Evolutionary conservation across 2,797 vertebrate species (phyloP).

Genomic region (Notoglanidium macrostoma): DNA sequence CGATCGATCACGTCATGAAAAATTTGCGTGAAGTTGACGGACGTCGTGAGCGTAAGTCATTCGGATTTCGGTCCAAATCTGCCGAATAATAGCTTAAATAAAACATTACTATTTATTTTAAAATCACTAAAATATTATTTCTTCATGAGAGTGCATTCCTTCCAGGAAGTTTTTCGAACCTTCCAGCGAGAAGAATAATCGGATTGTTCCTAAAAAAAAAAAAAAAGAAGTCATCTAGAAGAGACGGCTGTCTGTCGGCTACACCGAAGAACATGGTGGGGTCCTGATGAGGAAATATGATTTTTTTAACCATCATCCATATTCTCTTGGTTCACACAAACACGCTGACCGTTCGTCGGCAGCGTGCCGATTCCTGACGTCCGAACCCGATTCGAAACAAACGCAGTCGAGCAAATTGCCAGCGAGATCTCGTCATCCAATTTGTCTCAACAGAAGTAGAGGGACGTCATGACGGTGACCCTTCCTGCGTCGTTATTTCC

Average conservation of each 20-base stretch:
- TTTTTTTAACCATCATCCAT: not conserved
- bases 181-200: not conserved
- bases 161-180: not conserved
- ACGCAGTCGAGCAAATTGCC: conserved; percentile 11
- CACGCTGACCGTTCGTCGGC: not conserved
- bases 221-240: not conserved
- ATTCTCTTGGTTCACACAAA: not conserved
- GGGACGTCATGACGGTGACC: conserved; percentile 45
- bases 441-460: conserved; percentile 55
- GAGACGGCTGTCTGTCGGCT: not conserved
- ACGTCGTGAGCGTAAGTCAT: not conserved
- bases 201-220: not conserved
- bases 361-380: not conserved
- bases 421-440: conserved; percentile 45
- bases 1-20: not conserved
- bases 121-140: not conserved
- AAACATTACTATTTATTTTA: not conserved
- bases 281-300: not conserved
- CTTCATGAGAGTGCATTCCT: not conserved
- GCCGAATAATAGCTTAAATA: not conserved
- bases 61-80: not conserved
- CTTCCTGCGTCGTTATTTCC: conserved; percentile 56
- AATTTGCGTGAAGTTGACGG: too few species aligned
- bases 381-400: conserved; percentile 20
- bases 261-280: not conserved